Base-by-base conservation (phyloP, 2,113 vertebrate genomes). In the Cyphomyrus discorhynchus region DNA sequence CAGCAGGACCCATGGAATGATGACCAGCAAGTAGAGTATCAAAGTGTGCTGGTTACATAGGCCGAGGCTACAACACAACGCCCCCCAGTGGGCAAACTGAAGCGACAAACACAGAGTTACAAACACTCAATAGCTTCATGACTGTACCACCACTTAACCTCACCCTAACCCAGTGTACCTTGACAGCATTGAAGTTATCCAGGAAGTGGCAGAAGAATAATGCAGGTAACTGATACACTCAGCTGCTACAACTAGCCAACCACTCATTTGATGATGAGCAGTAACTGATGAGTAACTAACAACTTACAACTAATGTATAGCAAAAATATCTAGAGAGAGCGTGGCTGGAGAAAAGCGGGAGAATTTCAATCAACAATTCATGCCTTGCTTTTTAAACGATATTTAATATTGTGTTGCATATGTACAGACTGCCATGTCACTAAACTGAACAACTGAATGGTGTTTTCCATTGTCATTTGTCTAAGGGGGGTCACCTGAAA, bases 41-140 rank as follows among this genome's bases (percentile, higher is more conserved):
- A 99, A 94, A 0, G 98, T 99, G 94, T 99, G 98, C 93, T 99
- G 98, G 92, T 99, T 99, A 93, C 98, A 98, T 87, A 99, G 93
- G n/a, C 98, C 97, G 88, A 99, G 94, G 82, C 98, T 97, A 80
- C 97, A 99, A 94, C 96, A 98, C 49, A 99, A 97, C 49, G 98
- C 98, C 91, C 98, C 98, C 92, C 93, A 93, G 19, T 94, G 95
- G 87, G 96, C 95, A 94, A 97, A 91, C 98, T 99, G 94, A 50
- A 90, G 94, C 91, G n/a, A 90, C 89, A 77, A 90, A 88, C 19
- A 42, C 50, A 91, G 19, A 86, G 85, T 52, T 91, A 91, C 89
- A 0, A 13, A 5, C 24, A 89, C 17, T 46, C 53, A 27, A 21
- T 49, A 50, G 45, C 39, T 46, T 84, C 82, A 45, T 47, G 39